Evolutionary conservation across 2,113 vertebrate species (phyloP).

Genomic region (Eudyptes chrysolophus): DNA sequence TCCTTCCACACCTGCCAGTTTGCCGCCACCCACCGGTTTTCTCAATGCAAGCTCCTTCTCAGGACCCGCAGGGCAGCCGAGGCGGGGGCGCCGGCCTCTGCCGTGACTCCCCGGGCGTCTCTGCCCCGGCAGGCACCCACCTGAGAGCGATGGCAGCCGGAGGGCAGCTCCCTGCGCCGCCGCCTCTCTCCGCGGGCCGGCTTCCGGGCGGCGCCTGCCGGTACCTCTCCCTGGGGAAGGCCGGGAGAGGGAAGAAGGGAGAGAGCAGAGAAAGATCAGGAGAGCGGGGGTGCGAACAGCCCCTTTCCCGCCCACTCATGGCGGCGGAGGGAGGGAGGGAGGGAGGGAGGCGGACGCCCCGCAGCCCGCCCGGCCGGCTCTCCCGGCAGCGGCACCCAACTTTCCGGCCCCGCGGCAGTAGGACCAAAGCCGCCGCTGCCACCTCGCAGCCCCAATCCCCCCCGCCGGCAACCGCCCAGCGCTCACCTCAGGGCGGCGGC

Average conservation of each 20-base stretch:
- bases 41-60: fast-evolving
- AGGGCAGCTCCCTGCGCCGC: neutral
- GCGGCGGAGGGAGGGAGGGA: neutral
- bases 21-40: fast-evolving
- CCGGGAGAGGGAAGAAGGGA: neutral
- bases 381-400: neutral
- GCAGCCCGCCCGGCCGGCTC: neutral
- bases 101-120: neutral
- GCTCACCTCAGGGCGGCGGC: neutral
- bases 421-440: neutral
- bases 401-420: neutral
- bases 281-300: neutral
- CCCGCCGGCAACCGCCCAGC: neutral
- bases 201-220: neutral
- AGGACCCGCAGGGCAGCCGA: neutral
- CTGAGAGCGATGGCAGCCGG: neutral
- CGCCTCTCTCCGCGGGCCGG: neutral
- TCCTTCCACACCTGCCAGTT: fast-evolving
- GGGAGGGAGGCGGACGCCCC: neutral
- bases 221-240: neutral
- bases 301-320: neutral
- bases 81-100: too few species aligned
- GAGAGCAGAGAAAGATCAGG: neutral
- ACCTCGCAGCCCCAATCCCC: too few species aligned
- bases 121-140: neutral